Evolutionary conservation across 2,888 invertebrate species (phyloP), one percentile per base, ranked within the genome.

Genomic region (Sinopyrophorus schimmeli): DNA sequence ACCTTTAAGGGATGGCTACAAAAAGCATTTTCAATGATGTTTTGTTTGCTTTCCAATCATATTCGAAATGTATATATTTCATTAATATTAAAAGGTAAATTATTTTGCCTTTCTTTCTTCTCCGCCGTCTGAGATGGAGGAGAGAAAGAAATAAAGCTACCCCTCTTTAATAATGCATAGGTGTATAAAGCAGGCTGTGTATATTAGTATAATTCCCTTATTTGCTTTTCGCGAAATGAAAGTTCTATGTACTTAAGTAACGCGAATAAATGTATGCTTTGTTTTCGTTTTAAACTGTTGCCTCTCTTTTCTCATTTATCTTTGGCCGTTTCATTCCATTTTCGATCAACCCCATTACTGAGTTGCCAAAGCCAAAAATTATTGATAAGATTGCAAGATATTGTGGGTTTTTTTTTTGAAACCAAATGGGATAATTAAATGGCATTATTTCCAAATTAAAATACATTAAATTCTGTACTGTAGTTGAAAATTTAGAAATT

Each of bases 201-300:
- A 50, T 50, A 46, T 50, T 50, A 37, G 44, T 46, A 15, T 43
- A 49, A 49, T 49, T 49, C 49, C 32, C 24, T 44, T 50, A 50
- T 50, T 50, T 50, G 40, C 40, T 41, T 24, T 35, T 35, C 37
- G 41, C 40, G 34, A 50, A 50, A 50, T 46, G 46, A 46, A 50
- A 23, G 40, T 35, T 27, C 24, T 50, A 41, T 50, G 50, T 50
- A 46, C 31, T 39, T 40, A 50, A 50, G 41, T 46, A 35, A 37
- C 49, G 18, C 34, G 41, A 44, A 40, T 41, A 50, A 50, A 50
- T 50, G 46, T 21, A 27, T 28, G 44, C 41, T 50, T 50, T 50
- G 50, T 50, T 46, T 46, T 44, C 30, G 50, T 50, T 46, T 46
- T 44, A 23, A 30, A 23, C 26, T 37, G 17, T 28, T 16, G 21